phyloP scores from a whole-genome alignment of 2,888 invertebrate species.

The Scaptomyza tumidula region DNA sequence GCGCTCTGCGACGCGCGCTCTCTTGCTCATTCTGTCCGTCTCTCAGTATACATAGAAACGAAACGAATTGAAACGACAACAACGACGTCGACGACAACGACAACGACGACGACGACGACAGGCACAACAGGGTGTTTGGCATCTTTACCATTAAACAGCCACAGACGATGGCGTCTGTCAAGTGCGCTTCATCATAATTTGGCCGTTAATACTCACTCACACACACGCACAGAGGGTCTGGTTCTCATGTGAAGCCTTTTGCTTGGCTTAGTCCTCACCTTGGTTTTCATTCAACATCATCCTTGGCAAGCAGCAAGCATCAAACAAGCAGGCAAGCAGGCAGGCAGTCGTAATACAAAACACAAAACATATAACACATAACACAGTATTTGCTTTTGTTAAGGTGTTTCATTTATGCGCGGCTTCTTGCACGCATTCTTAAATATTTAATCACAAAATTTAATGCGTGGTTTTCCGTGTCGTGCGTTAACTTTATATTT shows the following conservation, averaged over 20 bases:
- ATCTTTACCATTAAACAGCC: slow-evolving; percentile 44
- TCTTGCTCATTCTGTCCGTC: background rate
- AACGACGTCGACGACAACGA: background rate
- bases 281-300: slow-evolving; percentile 25
- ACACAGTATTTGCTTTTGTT: slow-evolving; percentile 17
- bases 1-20: background rate
- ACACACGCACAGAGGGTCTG: slow-evolving; percentile 2
- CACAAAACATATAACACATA: background rate
- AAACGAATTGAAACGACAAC: slow-evolving; percentile 50
- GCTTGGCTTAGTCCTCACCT: slow-evolving; percentile 42
- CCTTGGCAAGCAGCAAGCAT: slow-evolving; percentile 32
- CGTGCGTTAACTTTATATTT: background rate
- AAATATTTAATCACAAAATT: slow-evolving; percentile 76
- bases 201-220: slow-evolving; percentile 62
- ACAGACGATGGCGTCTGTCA: slow-evolving; percentile 63
- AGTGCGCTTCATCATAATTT: slow-evolving; percentile 76
- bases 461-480: slow-evolving; percentile 57
- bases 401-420: slow-evolving; percentile 50
- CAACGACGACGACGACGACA: slow-evolving; percentile 20
- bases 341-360: background rate
- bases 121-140: slow-evolving; percentile 60
- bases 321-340: no score
- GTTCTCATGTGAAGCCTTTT: slow-evolving; percentile 43
- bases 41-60: slow-evolving; percentile 47
- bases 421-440: slow-evolving; percentile 57